Evolutionary conservation across 1,140 invertebrate species (phyloP).

Genomic region (Psix sp.): DNA sequence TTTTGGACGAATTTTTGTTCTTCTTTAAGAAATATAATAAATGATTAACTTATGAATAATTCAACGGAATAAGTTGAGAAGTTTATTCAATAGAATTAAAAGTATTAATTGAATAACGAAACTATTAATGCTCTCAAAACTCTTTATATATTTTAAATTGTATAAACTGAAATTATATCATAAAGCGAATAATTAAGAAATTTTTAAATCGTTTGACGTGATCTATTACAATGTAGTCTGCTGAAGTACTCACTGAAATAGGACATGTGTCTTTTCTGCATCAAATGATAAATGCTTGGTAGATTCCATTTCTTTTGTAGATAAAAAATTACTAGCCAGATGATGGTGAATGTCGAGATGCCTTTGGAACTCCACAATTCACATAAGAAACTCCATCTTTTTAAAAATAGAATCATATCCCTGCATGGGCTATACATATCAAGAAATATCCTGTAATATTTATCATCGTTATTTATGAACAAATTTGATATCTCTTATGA

Average conservation of each 20-base stretch:
- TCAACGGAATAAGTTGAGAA: too few species aligned
- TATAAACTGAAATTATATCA: too few species aligned
- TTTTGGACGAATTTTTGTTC: too few species aligned
- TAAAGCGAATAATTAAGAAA: too few species aligned
- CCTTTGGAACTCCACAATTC: slow-evolving; percentile 45
- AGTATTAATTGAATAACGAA: too few species aligned
- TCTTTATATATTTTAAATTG: too few species aligned
- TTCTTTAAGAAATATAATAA: too few species aligned
- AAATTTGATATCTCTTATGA: too few species aligned
- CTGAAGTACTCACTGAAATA: slow-evolving; percentile 18
- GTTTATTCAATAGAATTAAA: too few species aligned
- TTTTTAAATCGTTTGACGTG: neutral
- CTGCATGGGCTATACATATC: slow-evolving; percentile 65
- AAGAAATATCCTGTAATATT: slow-evolving; percentile 64
- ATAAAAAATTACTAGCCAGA: slow-evolving; percentile 67
- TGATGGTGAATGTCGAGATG: slow-evolving; percentile 61
- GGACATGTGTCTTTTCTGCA: slow-evolving; percentile 14
- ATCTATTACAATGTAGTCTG: slow-evolving; percentile 12
- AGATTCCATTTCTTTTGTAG: slow-evolving; percentile 54
- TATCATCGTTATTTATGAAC: too few species aligned
- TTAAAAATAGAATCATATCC: slow-evolving; percentile 74
- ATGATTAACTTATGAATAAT: too few species aligned
- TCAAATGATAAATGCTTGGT: slow-evolving; percentile 22
- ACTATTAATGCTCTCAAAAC: too few species aligned
- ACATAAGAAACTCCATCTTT: slow-evolving; percentile 74